Base-by-base conservation (phyloP, 2,113 vertebrate genomes). In the Halichoerus grypus region DNA sequence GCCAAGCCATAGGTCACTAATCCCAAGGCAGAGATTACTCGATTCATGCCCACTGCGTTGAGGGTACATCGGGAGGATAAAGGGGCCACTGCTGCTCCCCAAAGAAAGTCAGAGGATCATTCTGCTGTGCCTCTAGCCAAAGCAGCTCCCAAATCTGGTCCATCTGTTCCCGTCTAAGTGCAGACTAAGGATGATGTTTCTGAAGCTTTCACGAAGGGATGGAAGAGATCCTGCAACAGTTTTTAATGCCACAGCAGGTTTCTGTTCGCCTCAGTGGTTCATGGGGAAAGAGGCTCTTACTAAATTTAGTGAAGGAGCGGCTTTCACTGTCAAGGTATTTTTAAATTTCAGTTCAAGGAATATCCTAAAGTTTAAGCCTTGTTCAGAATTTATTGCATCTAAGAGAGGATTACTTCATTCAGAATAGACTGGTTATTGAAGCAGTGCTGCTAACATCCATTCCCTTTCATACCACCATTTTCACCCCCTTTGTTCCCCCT, bases 121-220 rank as follows among this genome's bases (percentile, higher is more conserved):
- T 98, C 99, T 95, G 98, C 99, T 94, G 98, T 98, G 55, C 98
- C 98, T 0, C 97, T 99, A 96, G 98, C 98, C 97, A 99, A 99
- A 98, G 96, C 98, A 88, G 98, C 98, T 55, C 98, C 99, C 21
- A 99, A 99, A 94, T 97, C 98, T 88, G 99, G 99, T 6, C 98
- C 98, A 0, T 98, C 99, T 96, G 98, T 98, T 61, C 98, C 98
- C 0, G 96, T 99, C 97, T 99, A 98, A 88, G 99, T 99, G 98
- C 99, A 99, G 98, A 99, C 99, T 91, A 99, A 99, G 98, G 99
- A 99, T 99, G 99, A 99, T 97, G 99, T 99, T 92, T 99, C 99
- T 97, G 99, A 99, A 98, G 99, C 99, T 46, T 99, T 99, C 97
- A 99, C 99, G 99, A 99, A 94, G 99, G 99, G 98, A 99, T 99